These are phyloP conservation scores for Dorcus hopei DNA, from an alignment of 2,888 invertebrate genomes.

Conservation along the genomic window DNA sequence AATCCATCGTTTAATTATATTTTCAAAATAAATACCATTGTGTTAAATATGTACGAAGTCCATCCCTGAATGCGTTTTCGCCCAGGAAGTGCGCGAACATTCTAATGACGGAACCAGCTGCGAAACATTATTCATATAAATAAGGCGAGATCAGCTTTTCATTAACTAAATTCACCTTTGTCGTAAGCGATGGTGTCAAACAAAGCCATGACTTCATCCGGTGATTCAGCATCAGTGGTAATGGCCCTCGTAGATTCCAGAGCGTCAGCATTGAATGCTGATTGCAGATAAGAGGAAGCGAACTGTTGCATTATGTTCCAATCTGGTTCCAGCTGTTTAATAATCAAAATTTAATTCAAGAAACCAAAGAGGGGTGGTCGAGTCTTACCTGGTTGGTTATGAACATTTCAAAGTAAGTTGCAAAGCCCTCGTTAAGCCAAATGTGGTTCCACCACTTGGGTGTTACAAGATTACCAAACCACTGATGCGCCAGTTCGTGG, in stretches of 20 bases:
- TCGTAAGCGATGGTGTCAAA: constrained; percentile 61
- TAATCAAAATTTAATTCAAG: not conserved
- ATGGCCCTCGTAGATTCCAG: constrained; percentile 54
- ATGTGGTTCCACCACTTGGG: constrained; percentile 46
- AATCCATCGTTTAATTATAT: not conserved
- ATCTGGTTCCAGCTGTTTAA: constrained; percentile 36
- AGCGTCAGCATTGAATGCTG: constrained; percentile 46
- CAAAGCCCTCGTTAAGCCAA: constrained; percentile 55
- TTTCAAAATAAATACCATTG: not conserved
- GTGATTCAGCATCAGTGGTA: constrained; percentile 53
- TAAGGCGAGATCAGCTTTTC: too few relatives aligned
- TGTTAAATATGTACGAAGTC: constrained; percentile 4
- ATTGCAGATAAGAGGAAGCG: constrained; percentile 43
- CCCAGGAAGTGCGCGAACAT: constrained; percentile 11
- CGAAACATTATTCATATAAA: not conserved
- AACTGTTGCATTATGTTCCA: constrained; percentile 51
- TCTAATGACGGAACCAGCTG: constrained; percentile 15
- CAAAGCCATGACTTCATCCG: constrained; percentile 52
- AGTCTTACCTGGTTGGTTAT: constrained; percentile 32
- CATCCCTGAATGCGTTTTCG: not conserved
- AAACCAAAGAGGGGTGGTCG: not conserved
- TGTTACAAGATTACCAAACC: constrained; percentile 51
- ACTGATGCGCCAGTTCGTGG: constrained; percentile 58
- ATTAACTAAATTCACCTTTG: constrained; percentile 51
- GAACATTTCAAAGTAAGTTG: constrained; percentile 53